Base-by-base conservation (phyloP, 1,140 invertebrate genomes). In the Brachionus asplanchnoidis region DNA sequence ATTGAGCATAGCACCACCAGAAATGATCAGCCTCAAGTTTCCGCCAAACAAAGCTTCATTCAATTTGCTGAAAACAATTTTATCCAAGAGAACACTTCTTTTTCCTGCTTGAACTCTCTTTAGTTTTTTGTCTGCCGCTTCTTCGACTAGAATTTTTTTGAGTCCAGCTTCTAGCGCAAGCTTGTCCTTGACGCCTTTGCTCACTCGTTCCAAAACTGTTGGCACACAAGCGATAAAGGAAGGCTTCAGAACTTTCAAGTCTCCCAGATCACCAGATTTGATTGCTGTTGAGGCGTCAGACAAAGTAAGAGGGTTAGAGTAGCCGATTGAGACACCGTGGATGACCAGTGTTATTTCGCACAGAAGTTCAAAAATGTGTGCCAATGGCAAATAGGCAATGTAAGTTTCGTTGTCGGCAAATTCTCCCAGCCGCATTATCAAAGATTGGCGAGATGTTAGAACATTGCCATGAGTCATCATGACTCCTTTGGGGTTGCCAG, bases 141-240 rank as follows among this genome's bases (percentile, higher is more conserved):
- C 88, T 95, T 93, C 91, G 12, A 82, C 44, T 75, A 96, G 91
- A 9, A 93, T 93, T 88, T 93, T 92, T 60, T 92, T 92, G 40
- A 95, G 92, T 14, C 91, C 90, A 8, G 94, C 93, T 32, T 93
- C 93, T 23, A 93, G 93, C 28, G 93, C 93, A 3, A 98, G 93
- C 88, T 96, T 95, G 86, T 97, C 95, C 88, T 94, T 94, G 84
- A 98, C 95, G 77, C 93, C 95, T 90, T 98, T 98, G 86, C 95
- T 97, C 85, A 99, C 94, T 84, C 97, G 93, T 90, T 98, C 96
- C 88, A 98, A 92, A 85, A 98, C 97, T n/a, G 97, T 94, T 28
- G 97, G 97, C 42, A 99, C 97, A 77, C 95, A 93, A 4, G 96
- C 96, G 90, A 99, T 94, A 86, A 97, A 94, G 1, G 97, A 98